These are phyloP conservation scores for Pterostichus madidus DNA, from an alignment of 2,888 invertebrate genomes.

Conservation along the genomic window DNA sequence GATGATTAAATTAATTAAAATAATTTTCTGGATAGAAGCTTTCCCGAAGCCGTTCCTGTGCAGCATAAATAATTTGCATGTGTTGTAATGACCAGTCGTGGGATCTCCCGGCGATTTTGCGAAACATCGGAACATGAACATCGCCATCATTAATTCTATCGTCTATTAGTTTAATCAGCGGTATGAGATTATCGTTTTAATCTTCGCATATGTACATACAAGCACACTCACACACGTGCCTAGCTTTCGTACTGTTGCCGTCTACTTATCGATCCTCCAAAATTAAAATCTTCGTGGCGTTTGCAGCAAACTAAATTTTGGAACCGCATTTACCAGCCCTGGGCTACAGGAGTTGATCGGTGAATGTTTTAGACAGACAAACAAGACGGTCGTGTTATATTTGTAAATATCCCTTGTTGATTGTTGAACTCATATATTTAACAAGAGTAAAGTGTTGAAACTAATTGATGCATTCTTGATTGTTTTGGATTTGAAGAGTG, in stretches of 20 bases:
- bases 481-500: slow-evolving; percentile 14
- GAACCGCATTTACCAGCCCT: slow-evolving; percentile 51
- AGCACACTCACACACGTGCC: slow-evolving; percentile 8
- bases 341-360: slow-evolving; percentile 23
- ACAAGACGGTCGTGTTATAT: slow-evolving; percentile 42
- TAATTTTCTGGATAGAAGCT: not conserved
- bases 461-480: slow-evolving; percentile 21
- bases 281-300: slow-evolving; percentile 60
- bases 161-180: slow-evolving; percentile 59
- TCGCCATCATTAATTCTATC: slow-evolving; percentile 34
- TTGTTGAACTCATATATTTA: slow-evolving; percentile 52
- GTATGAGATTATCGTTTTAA: slow-evolving; percentile 58
- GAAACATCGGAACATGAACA: slow-evolving; percentile 11
- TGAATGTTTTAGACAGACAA: slow-evolving; percentile 41
- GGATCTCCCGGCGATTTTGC: slow-evolving; percentile 22
- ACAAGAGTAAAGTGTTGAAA: slow-evolving; percentile 31
- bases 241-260: not conserved
- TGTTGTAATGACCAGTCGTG: not conserved
- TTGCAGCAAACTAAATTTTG: slow-evolving; percentile 56
- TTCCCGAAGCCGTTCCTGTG: not conserved
- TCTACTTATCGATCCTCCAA: slow-evolving; percentile 56
- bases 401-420: slow-evolving; percentile 42
- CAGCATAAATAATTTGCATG: slow-evolving; percentile 1
- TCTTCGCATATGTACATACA: slow-evolving; percentile 55
- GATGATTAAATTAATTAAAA: not conserved